These are phyloP conservation scores for Phortica okadai DNA, from an alignment of 2,888 invertebrate genomes.

Conservation along the genomic window DNA sequence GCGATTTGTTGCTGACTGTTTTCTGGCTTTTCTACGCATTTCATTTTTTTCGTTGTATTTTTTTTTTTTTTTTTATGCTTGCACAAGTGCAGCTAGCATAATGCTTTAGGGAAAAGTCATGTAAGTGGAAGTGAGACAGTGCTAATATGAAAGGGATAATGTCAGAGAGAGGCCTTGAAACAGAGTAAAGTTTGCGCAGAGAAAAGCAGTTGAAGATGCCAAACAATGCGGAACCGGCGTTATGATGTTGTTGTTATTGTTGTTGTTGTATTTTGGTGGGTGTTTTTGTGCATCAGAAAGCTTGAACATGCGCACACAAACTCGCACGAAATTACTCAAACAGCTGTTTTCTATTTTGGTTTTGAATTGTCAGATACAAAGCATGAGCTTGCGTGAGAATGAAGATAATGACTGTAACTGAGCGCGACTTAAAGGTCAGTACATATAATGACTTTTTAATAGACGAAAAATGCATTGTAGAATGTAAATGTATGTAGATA, in stretches of 20 bases:
- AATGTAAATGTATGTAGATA: too few relatives aligned
- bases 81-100: conserved; percentile 2
- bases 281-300: conserved; percentile 9
- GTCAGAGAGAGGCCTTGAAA: conserved; percentile 24
- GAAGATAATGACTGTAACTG: background rate
- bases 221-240: conserved; percentile 29
- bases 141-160: background rate
- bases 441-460: too few relatives aligned
- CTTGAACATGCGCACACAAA: conserved; percentile 19
- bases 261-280: background rate
- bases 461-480: too few relatives aligned
- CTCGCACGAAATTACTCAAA: background rate
- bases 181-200: conserved; percentile 14
- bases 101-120: background rate
- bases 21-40: conserved; percentile 11
- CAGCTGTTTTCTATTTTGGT: conserved; percentile 27
- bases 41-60: background rate
- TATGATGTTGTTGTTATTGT: background rate
- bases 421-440: too few relatives aligned
- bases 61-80: background rate
- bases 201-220: background rate
- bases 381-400: background rate
- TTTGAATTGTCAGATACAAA: background rate
- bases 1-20: conserved; percentile 18
- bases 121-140: background rate